Base-by-base conservation (phyloP, 1,140 invertebrate species). In the Lycorma delicatula region DNA sequence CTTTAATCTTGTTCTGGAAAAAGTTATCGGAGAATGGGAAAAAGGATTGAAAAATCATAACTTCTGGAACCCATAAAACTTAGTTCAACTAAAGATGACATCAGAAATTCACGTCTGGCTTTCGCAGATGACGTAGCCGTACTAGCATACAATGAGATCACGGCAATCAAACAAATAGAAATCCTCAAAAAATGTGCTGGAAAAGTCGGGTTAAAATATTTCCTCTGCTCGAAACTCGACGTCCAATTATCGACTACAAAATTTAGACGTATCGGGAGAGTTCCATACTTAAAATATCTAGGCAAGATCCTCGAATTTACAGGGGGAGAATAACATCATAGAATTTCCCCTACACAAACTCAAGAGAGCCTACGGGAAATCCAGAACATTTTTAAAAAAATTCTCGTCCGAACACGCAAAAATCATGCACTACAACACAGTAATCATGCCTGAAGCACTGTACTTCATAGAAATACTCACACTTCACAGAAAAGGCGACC, bases 211-310 rank as follows among this genome's bases (percentile, higher is more conserved):
- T 23, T 47, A 48, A 20, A 56, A 48, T 48, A 48, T 4, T 56
- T 41, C 23, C 48, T 56, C 23, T 56, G 41, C 29, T 47, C 41
- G 25, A 56, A 56, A 18, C 23, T 25, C 6, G 44, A 56, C n/a
- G 29, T 56, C 26, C 12, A 36, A 31, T 48, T 13, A 18, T 18
- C 48, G 54, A 48, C 47, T n/a, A 56, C 20, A 48, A 56, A 56
- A 27, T 27, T 48, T 29, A 41, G 54, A 13, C 47, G 28, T 26
- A 56, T 56, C 25, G 18, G 27, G 6, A 9, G 6, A 31, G 41
- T 48, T 4, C 36, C 38, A 56, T 28, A 56, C 26, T 56, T 56
- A 48, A 47, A 56, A 56, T 47, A 55, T 41, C 53, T 56, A 16
- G 46, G 54, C 13, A 18, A 56, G 27, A 44, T 56, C 27, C 16